These are phyloP conservation scores for Pristionchus japonicus DNA, from an alignment of 2,888 invertebrate species.

Conservation along the genomic window DNA sequence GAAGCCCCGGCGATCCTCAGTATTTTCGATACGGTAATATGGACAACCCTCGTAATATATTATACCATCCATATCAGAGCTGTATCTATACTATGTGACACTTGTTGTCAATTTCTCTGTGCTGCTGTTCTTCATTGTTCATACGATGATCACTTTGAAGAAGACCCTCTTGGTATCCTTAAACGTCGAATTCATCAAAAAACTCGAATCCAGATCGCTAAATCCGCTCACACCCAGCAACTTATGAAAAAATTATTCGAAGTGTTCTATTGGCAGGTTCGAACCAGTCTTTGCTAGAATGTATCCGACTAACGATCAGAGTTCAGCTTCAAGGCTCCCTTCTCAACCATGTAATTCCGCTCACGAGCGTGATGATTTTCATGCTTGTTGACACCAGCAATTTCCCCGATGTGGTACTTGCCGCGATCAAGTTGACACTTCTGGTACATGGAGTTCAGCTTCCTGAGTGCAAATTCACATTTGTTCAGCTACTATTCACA, in stretches of 20 bases:
- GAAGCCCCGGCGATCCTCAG: not conserved
- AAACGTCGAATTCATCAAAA: not conserved
- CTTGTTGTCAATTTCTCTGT: not conserved
- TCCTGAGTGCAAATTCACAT: too few species aligned
- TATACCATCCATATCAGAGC: too few species aligned
- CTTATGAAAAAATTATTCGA: not conserved
- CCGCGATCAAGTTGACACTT: not conserved
- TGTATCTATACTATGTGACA: not conserved
- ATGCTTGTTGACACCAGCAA: not conserved
- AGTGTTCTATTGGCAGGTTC: constrained; percentile 5
- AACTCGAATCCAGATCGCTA: not conserved
- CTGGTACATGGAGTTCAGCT: not conserved
- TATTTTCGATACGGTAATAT: not conserved
- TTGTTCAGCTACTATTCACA: not conserved
- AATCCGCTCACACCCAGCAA: not conserved
- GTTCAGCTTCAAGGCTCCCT: not conserved
- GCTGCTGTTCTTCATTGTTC: not conserved
- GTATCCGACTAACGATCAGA: not conserved
- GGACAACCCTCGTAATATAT: too few species aligned
- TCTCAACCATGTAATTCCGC: not conserved
- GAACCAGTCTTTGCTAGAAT: not conserved
- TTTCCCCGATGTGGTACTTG: not conserved
- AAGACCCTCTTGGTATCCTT: not conserved
- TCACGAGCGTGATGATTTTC: constrained; percentile 7
- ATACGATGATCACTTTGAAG: not conserved